A percentile compares a stretch with the other conserved stretches of the same genome.
phyloP scores from a whole-genome alignment of 2,113 vertebrate species.

The Agelaius tricolor region DNA sequence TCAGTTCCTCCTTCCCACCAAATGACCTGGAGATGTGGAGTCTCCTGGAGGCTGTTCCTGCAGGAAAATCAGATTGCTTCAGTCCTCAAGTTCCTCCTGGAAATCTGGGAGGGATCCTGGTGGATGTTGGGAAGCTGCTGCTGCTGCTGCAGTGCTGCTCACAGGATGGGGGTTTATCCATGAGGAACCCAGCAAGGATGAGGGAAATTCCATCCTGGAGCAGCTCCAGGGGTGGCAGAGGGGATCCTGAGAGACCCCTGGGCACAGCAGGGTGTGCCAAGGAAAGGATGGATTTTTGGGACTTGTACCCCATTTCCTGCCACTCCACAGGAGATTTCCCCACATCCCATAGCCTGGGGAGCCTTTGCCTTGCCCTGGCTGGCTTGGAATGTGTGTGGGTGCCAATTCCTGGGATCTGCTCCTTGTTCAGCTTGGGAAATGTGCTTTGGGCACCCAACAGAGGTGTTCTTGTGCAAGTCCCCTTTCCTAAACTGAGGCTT shows the following conservation, averaged over 20 bases:
- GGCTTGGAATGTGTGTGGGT: background rate
- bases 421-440: background rate
- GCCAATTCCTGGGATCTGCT: background rate
- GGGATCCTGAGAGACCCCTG: background rate
- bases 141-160: background rate
- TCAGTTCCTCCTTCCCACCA: background rate
- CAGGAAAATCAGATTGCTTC: background rate
- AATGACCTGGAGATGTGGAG: fast-evolving
- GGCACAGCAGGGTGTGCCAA: background rate
- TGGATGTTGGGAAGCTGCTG: background rate
- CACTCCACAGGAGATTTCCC: background rate
- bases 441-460: background rate
- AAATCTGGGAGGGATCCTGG: background rate
- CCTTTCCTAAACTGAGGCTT: background rate
- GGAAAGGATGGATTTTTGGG: background rate
- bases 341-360: background rate
- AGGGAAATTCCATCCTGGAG: background rate
- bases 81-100: background rate
- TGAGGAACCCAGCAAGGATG: background rate
- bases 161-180: background rate
- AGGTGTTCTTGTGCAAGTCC: background rate
- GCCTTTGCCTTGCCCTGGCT: background rate
- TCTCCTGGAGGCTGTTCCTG: background rate
- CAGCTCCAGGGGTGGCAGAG: background rate
- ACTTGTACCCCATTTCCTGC: background rate